Evolutionary conservation across 2,888 invertebrate species (phyloP), one percentile per base, ranked within the genome.

Genomic region (Gymnocheta viridis): DNA sequence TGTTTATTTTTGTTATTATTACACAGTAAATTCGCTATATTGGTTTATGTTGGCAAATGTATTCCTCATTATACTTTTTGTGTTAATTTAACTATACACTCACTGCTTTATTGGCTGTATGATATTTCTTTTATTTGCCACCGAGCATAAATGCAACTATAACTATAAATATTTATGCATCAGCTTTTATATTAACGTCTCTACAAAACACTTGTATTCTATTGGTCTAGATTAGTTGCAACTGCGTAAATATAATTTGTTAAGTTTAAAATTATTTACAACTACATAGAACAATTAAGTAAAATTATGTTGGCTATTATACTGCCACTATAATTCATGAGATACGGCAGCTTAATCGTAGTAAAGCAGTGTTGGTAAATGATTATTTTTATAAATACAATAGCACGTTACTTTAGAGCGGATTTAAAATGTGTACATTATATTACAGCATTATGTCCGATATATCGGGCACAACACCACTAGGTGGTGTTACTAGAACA

Each of bases 321-420:
- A 19, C 19, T 47, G 6, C 19, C n/a, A 19, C 38, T 17, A n/a
- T 27, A 27, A 12, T 27, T 5, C 10, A 17, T 2, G 12, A 12
- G 12, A 64, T 17, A 44, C 47, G 79, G 70, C 54, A 79, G 24
- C 49, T 3, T 38, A 32, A 49, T 4, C 2, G 9, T 38, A 24
- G 14, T 49, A 38, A 35, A 44, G 14, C 10, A 70, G 79, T 79
- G 79, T 72, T 79, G 72, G 14, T 38, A 66, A 79, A 2, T 54
- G 64, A 44, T 10, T 56, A 12, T 58, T 32, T 32, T 32, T 38
- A n/a, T n/a, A n/a, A n/a, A n/a, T n/a, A n/a, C n/a, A 24, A 35
- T 32, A 60, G 0, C 58, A n/a, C 35, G 76, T 77, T 77, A 77
- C 2, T 32, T 2, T 7, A 56, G 22, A 35, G 6, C 1, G 9